Conservation (phyloP, 2,113 vertebrate species). For the Mus pahari region DNA sequence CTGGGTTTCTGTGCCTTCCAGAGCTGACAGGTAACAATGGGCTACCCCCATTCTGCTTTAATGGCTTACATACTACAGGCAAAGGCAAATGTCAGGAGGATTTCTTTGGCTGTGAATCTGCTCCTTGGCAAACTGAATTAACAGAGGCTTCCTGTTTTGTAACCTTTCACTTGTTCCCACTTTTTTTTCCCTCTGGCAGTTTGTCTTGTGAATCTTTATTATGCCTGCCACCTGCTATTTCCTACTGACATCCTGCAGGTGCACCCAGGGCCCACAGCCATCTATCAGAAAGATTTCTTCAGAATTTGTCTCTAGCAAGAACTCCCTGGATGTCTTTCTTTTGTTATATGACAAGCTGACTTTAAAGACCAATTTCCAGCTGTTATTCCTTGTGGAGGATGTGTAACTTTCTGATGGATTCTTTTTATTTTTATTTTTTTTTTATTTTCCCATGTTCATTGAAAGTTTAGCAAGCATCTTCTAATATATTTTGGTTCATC, state of each 20-base stretch:
- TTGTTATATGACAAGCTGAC: slow-evolving; percentile 36
- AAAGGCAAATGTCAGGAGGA: background rate
- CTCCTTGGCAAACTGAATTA: background rate
- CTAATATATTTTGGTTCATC: background rate
- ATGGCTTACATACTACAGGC: background rate
- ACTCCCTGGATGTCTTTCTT: slow-evolving; percentile 34
- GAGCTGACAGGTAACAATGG: too few relatives aligned
- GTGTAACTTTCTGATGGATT: background rate
- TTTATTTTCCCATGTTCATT: background rate
- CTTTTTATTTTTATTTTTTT: too few relatives aligned
- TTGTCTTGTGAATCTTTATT: slow-evolving; percentile 45
- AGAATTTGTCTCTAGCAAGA: slow-evolving; percentile 16
- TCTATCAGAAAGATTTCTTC: slow-evolving; percentile 52
- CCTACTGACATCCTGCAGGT: background rate
- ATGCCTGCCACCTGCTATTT: slow-evolving; percentile 16
- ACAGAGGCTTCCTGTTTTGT: slow-evolving; percentile 5
- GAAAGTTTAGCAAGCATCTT: slow-evolving; percentile 53
- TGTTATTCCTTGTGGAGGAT: slow-evolving; percentile 1
- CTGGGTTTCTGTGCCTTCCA: background rate
- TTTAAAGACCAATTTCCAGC: slow-evolving; percentile 42
- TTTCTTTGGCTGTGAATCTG: background rate
- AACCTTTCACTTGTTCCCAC: slow-evolving; percentile 37
- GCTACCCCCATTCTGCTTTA: accelerated
- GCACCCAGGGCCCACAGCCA: background rate
- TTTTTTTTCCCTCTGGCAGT: slow-evolving; percentile 16